Base-by-base conservation (phyloP, 2,113 vertebrate species). In the Xiphophorus hellerii region DNA sequence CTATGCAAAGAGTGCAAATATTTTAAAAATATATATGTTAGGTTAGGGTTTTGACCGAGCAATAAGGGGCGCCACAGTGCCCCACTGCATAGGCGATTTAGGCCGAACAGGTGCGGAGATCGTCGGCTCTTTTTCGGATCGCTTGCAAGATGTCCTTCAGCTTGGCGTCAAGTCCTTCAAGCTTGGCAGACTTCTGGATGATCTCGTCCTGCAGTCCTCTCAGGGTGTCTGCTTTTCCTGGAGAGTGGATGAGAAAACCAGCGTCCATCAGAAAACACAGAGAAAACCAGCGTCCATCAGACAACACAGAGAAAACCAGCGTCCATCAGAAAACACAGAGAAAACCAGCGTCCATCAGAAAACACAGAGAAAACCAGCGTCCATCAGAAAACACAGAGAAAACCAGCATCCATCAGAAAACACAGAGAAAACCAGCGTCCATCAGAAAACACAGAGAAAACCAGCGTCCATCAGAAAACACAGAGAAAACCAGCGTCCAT, bases 141-240 rank as follows among this genome's bases (percentile, higher is more conserved):
- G 88, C 0, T 25, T 80, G 73, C 2, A 95, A 87, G 83, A 97
- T 94, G 11, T 67, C 80, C 54, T 91, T 83, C 73, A 95, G 92
- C 5, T 13, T 69, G 44, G 83, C 76, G 48, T 97, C 96, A 39
- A 97, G 92, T 29, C 92, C 95, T 0, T 63, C 73, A 27, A 98
- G 93, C 71, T 51, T 89, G 0, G 83, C 71, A 0, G 93, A 92
- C 86, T 96, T 95, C 48, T 91, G 74, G 51, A 91, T 0, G 48
- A 97, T 80, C 31, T 93, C 91, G 6, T 89, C 66, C 83, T 95
- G 95, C 15, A 95, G 93, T 11, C 0, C 9, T 58, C 79, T 90
- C 71, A 98, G 90, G 71, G 96, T 94, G 0, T 6, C 89, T 76
- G 96, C 94, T 71, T 96, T 94, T 81, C 92, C 96, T 97, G 69